Percentiles rank a stretch among this genome's conserved stretches.
phyloP scores from a whole-genome alignment of 2,797 vertebrate genomes.

The Spinibarbus caldwelli region DNA sequence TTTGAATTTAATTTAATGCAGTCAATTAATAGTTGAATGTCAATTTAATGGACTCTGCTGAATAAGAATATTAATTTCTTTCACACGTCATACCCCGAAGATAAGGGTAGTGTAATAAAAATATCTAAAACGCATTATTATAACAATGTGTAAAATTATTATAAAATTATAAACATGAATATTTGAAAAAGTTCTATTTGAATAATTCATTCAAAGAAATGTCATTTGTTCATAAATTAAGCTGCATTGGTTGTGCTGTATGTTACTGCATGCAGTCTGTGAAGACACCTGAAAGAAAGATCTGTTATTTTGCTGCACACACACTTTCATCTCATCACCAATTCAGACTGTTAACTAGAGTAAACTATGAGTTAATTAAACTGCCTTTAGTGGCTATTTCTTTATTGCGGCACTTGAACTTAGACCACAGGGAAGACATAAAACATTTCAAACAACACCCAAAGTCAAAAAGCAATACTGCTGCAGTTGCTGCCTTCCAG shows the following conservation, averaged over 20 bases:
- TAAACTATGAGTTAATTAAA: slow-evolving; percentile 1
- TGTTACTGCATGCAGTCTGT: neutral
- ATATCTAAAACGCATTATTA: neutral
- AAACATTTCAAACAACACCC: slow-evolving; percentile 19
- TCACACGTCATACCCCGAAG: neutral
- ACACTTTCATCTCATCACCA: neutral
- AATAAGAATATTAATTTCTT: neutral
- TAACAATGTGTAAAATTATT: neutral
- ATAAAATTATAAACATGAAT: neutral
- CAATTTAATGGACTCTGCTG: neutral
- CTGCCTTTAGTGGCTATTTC: neutral
- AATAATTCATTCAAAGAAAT: neutral
- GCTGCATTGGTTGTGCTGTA: neutral
- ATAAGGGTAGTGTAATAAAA: neutral
- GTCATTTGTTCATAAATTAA: neutral
- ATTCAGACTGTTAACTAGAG: neutral
- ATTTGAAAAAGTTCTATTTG: neutral
- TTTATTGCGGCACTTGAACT: neutral
- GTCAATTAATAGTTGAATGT: neutral
- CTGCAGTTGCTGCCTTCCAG: neutral
- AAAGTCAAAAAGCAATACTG: neutral
- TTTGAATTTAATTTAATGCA: neutral
- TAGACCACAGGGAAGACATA: neutral
- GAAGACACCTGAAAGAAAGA: neutral
- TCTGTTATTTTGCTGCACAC: neutral